phyloP scores from a whole-genome alignment of 2,888 invertebrate genomes.

The Scaptomyza reducta region DNA sequence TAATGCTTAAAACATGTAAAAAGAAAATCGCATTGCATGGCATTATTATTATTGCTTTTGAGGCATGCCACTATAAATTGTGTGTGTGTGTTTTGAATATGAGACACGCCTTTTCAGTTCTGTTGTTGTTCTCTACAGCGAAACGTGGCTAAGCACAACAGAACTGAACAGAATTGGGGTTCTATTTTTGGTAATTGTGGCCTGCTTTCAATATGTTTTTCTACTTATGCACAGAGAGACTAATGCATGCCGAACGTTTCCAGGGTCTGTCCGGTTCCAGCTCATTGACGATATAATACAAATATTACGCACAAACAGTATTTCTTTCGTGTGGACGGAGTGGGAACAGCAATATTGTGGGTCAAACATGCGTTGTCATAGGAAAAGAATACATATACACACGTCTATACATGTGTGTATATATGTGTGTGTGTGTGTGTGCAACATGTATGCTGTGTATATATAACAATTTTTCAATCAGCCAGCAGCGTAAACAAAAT shows the following conservation, averaged over 20 bases:
- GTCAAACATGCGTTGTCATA: slow-evolving; percentile 57
- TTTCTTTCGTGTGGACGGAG: no score
- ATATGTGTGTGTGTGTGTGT: slow-evolving; percentile 1
- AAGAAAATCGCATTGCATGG: slow-evolving; percentile 21
- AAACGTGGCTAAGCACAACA: slow-evolving; percentile 23
- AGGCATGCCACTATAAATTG: slow-evolving; percentile 9
- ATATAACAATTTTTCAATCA: slow-evolving; percentile 64
- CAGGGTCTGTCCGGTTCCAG: slow-evolving; percentile 49
- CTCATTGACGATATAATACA: slow-evolving; percentile 58
- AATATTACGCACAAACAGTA: slow-evolving; percentile 40
- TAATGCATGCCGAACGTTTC: slow-evolving; percentile 27
- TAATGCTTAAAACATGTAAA: slow-evolving; percentile 8
- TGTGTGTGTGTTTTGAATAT: slow-evolving; percentile 8
- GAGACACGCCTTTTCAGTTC: slow-evolving; percentile 38
- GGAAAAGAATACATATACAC: slow-evolving; percentile 15
- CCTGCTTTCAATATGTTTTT: slow-evolving; percentile 44
- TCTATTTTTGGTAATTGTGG: slow-evolving; percentile 61
- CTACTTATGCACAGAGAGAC: slow-evolving; percentile 13
- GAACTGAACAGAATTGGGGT: slow-evolving; percentile 8
- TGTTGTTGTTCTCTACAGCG: slow-evolving; percentile 1
- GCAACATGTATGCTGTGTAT: slow-evolving; percentile 10
- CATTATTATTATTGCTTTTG: slow-evolving; percentile 13
- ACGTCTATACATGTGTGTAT: slow-evolving; percentile 5
- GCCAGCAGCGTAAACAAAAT: slow-evolving; percentile 64
- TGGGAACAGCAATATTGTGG: slow-evolving; percentile 60